Evolutionary conservation across 2,113 vertebrate genomes (phyloP), one percentile per base, ranked within the genome.

Genomic region (Eclectus roratus): DNA sequence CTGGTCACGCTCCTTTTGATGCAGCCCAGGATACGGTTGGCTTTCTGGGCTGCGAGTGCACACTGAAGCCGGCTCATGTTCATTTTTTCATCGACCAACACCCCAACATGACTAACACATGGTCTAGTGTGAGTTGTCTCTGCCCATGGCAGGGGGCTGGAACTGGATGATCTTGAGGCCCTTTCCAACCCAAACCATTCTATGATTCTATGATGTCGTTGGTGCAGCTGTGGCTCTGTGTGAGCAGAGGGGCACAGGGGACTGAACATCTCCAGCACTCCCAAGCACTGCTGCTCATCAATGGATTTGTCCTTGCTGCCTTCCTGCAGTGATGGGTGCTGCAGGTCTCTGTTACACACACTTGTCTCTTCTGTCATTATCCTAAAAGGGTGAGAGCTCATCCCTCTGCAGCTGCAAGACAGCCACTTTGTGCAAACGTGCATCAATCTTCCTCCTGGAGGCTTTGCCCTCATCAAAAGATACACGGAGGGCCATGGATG

Each of bases 151-250:
- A 58, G 56, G 6, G 33, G 56, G 13, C 10, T 58, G 56, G 33
- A 35, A 24, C 33, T 58, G 14, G 9, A 7, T 58, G 9, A 58
- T 24, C 13, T 58, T 35, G 24, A 35, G 33, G 21, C 35, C 6
- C 56, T 58, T 58, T 58, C 33, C n/a, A 24, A 16, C 56, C 33
- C 56, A 15, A 35, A 15, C 21, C 33, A 16, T 10, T 58, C 21
- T 35, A 10, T 58, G 13, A 58, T 58, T 58, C 33, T 58, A 15
- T 24, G 27, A 20, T 39, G 31, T 39, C 66, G 49, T 70, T 1
- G 1, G 27, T 1, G 2, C 25, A 33, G 50, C 46, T 17, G 39
- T 80, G 46, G 60, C 29, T 5, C 1, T 8, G 1, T 3, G 2
- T 13, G 6, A 68, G 64, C 35, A 12, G 44, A 41, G 55, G 37